Conservation (phyloP, 2,888 invertebrate species). For the Drosophila dives region DNA sequence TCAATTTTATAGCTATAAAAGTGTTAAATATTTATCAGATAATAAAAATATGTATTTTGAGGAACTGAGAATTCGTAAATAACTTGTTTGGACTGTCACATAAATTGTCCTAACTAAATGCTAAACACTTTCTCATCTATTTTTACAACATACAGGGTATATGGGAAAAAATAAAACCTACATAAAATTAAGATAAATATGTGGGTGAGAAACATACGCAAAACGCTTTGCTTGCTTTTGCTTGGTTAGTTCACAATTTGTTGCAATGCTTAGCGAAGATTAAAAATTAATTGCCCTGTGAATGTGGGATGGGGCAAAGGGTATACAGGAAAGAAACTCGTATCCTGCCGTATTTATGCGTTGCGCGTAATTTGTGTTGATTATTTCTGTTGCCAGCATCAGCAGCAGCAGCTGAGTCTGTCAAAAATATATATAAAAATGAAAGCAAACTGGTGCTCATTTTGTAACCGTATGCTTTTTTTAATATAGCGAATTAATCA, state of each 20-base stretch:
- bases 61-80: neutral
- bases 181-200: slow-evolving; percentile 58
- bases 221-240: slow-evolving; percentile 26
- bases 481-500: slow-evolving; percentile 77
- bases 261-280: slow-evolving; percentile 70
- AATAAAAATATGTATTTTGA: neutral
- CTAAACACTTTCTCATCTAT: neutral
- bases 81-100: neutral
- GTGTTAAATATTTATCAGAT: neutral
- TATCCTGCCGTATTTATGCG: slow-evolving; percentile 54
- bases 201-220: slow-evolving; percentile 45
- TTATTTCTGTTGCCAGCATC: slow-evolving; percentile 56
- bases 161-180: slow-evolving; percentile 4
- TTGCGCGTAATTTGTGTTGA: slow-evolving; percentile 70
- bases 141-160: slow-evolving; percentile 11
- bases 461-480: slow-evolving; percentile 66
- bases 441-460: slow-evolving; percentile 48
- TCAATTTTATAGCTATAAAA: neutral
- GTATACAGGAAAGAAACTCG: neutral
- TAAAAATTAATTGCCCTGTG: slow-evolving; percentile 70
- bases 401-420: slow-evolving; percentile 47
- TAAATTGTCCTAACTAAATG: neutral
- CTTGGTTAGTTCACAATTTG: slow-evolving; percentile 61
- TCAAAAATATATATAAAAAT: neutral
- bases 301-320: slow-evolving; percentile 5